Conservation (phyloP, 2,113 vertebrate species). For the Passer montanus region DNA sequence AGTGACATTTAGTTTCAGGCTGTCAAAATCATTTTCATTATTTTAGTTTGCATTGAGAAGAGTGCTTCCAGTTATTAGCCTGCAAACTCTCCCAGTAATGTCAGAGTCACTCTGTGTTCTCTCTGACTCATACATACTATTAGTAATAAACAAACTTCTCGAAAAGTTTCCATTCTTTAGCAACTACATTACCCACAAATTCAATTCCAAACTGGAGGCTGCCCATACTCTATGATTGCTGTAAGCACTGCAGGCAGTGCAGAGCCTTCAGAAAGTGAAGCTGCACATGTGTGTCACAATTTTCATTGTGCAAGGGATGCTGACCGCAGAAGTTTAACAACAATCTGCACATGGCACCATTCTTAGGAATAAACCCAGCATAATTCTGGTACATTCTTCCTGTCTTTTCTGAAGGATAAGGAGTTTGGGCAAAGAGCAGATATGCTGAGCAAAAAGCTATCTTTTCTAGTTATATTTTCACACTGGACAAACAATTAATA, state of each 20-base stretch:
- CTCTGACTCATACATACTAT: not conserved
- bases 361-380: not conserved
- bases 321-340: not conserved
- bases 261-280: not conserved
- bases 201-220: not conserved
- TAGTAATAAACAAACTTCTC: not conserved
- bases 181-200: not conserved
- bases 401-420: not conserved
- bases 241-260: not conserved
- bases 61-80: not conserved
- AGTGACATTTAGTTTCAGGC: slow-evolving; percentile 8
- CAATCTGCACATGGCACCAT: fast-evolving
- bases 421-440: not conserved
- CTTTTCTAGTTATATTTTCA: not conserved
- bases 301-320: fast-evolving
- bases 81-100: not conserved
- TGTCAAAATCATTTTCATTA: slow-evolving; percentile 6
- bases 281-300: fast-evolving
- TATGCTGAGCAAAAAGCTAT: not conserved
- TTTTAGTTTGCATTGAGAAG: not conserved
- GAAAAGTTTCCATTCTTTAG: not conserved
- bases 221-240: not conserved
- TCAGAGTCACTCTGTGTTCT: not conserved
- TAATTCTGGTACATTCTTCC: not conserved
- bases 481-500: not conserved